These are phyloP conservation scores for Brassicogethes aeneus DNA, from an alignment of 2,888 invertebrate species.

Conservation along the genomic window DNA sequence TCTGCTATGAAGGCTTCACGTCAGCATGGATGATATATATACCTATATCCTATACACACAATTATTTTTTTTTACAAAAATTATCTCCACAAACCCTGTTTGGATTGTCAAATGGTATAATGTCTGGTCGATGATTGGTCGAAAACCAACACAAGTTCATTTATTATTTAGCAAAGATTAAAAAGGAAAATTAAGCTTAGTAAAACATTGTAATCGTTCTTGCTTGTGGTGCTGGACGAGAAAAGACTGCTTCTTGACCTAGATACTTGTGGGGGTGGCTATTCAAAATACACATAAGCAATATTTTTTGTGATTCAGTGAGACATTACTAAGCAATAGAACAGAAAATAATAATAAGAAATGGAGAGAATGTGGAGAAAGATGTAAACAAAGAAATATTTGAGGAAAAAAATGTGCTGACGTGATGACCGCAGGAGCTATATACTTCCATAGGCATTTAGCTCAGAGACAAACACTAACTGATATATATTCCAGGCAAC, in stretches of 20 bases:
- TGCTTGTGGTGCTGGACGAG: no score
- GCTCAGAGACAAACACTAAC: constrained; percentile 37
- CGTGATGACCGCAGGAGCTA: constrained; percentile 24
- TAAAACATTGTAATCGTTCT: no score
- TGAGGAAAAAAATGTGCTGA: constrained; percentile 3
- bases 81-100: background rate
- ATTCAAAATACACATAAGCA: no score
- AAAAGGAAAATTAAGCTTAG: no score
- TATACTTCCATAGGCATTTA: constrained; percentile 40
- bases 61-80: background rate
- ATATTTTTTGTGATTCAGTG: background rate
- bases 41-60: background rate
- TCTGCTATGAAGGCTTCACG: background rate
- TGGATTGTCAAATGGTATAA: background rate
- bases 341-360: background rate
- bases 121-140: no score
- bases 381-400: constrained; percentile 7
- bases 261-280: no score
- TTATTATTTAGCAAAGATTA: no score
- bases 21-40: background rate
- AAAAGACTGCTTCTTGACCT: no score
- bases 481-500: constrained; percentile 17
- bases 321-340: background rate
- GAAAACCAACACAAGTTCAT: no score
- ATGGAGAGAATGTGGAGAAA: background rate